Evolutionary conservation across 2,113 vertebrate species (phyloP).

Genomic region (Poecile atricapillus): DNA sequence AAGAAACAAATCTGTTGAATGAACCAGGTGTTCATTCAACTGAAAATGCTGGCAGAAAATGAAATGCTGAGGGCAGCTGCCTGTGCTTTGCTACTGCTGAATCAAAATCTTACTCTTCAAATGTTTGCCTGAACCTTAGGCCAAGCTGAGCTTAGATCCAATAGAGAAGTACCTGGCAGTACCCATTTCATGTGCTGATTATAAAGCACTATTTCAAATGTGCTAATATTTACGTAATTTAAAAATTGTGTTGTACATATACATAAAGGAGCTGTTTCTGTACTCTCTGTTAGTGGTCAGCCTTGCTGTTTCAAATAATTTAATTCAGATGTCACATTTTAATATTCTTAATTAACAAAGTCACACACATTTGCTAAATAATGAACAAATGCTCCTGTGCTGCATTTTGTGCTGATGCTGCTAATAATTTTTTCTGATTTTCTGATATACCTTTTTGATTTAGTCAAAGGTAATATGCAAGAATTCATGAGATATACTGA

Average conservation of each 20-base stretch:
- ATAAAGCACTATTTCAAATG: background rate
- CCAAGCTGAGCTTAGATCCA: background rate
- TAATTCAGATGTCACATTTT: slow-evolving; percentile 30
- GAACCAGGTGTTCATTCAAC: background rate
- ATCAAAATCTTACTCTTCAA: background rate
- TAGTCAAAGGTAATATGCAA: background rate
- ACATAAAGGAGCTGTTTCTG: slow-evolving; percentile 27
- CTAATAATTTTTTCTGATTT: background rate
- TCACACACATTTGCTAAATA: background rate
- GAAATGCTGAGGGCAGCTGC: background rate
- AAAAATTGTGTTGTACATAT: background rate
- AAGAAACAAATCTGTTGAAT: background rate
- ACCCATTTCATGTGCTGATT: background rate
- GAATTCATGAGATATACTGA: background rate
- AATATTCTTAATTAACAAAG: slow-evolving; percentile 44
- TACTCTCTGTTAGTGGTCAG: background rate
- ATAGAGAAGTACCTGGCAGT: background rate
- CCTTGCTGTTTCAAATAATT: slow-evolving; percentile 21
- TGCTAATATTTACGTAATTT: background rate
- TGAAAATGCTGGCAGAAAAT: background rate
- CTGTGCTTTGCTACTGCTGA: background rate
- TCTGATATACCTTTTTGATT: background rate
- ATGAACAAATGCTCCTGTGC: background rate
- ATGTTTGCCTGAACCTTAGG: background rate
- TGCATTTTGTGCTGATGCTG: background rate